phyloP scores from a whole-genome alignment of 2,888 invertebrate species.

The Chymomyza caudatula region DNA sequence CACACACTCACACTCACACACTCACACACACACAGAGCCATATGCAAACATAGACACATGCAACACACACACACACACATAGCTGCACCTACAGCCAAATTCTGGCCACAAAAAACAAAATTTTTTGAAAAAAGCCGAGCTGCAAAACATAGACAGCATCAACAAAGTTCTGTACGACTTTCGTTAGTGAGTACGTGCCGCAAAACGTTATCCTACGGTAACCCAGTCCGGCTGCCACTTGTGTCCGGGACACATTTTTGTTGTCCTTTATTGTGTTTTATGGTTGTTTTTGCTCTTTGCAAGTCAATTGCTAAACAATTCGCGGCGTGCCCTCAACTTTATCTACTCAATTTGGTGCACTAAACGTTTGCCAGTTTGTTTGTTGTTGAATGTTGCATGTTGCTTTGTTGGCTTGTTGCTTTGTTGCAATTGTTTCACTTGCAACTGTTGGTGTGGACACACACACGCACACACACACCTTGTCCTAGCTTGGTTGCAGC shows the following conservation, averaged over 20 bases:
- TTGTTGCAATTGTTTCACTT: neutral
- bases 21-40: neutral
- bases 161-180: slow-evolving; percentile 47
- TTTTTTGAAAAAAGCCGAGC: slow-evolving; percentile 19
- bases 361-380: neutral
- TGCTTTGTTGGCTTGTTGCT: neutral
- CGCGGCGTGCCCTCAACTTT: slow-evolving; percentile 17
- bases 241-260: neutral
- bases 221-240: neutral
- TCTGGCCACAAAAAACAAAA: slow-evolving; percentile 1
- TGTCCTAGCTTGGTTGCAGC: neutral
- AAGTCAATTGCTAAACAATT: slow-evolving; percentile 46
- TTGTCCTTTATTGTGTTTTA: neutral
- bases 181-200: neutral
- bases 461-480: neutral
- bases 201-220: neutral
- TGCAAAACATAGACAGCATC: slow-evolving; percentile 63
- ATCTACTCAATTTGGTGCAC: slow-evolving; percentile 39
- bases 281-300: slow-evolving; percentile 12
- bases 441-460: neutral
- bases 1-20: slow-evolving; percentile 8
- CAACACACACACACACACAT: neutral
- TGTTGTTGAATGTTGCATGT: neutral
- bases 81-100: neutral
- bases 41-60: slow-evolving; percentile 16